Base-by-base conservation (phyloP, 2,113 vertebrate genomes). In the Pao palembangensis region DNA sequence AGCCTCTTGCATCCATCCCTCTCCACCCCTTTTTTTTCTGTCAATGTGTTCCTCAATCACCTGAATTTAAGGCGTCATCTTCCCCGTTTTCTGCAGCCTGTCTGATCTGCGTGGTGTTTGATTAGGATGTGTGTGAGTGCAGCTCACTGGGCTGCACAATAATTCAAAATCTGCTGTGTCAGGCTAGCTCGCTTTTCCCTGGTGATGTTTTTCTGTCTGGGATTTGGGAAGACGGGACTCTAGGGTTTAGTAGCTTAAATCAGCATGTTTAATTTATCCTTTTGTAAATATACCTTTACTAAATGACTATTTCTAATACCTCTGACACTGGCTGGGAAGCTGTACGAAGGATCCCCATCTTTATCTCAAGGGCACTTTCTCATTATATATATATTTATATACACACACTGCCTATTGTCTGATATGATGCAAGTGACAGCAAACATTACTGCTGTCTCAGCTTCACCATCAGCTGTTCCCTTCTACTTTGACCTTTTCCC, bases 141-240 rank as follows among this genome's bases (percentile, higher is more conserved):
- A 44, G 23, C 67, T 64, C 53, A 23, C 64, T 42, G 66, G 61
- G 61, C 71, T 60, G 58, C 63, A 38, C 43, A 25, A 0, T 34
- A n/a, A 17, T 65, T 44, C 20, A 1, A 25, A 78, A 79, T 78
- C 43, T 81, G 83, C 83, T 85, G 83, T 75, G 83, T 85, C 85
- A 84, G 77, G 56, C 71, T 72, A 46, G 78, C 57, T 51, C 14
- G 34, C 61, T 67, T 55, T 41, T 43, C 61, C 68, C 72, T 55
- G 56, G 64, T 68, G n/a, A n/a, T 50, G 57, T 71, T 49, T 50
- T 19, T 69, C 75, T 55, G 62, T 80, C 68, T 65, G 60, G 46
- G 51, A 58, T 69, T 52, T 41, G 20, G 50, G 17, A 8, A 64
- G 41, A 44, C 38, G 1, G 15, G 31, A 21, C 34, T 19, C 28